phyloP scores from a whole-genome alignment of 2,797 vertebrate species.

The Gobio occitaniae region DNA sequence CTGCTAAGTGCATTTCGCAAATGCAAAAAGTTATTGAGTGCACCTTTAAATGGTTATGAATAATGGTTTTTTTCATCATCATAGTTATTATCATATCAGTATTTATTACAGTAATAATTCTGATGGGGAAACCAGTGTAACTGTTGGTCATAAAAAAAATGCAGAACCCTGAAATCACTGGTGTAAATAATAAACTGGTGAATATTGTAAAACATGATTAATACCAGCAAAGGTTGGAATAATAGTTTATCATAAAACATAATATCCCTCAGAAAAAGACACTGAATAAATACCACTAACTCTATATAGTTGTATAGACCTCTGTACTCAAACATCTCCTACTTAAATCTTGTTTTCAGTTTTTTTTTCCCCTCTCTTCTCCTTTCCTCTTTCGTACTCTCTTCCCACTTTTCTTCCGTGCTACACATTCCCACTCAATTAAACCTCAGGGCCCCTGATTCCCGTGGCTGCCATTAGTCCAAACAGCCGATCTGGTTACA shows the following conservation, averaged over 20 bases:
- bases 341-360: conserved; percentile 6
- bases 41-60: neutral
- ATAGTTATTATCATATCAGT: neutral
- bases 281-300: conserved; percentile 23
- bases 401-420: conserved; percentile 39
- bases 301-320: conserved; percentile 3
- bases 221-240: conserved; percentile 16
- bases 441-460: conserved; percentile 33
- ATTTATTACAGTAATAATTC: conserved; percentile 34
- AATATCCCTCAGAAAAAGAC: conserved; percentile 25
- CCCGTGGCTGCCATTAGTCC: conserved; percentile 17
- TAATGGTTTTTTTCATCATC: conserved; percentile 15
- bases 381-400: conserved; percentile 10
- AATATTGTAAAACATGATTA: conserved; percentile 36
- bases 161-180: neutral
- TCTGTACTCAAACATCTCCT: conserved; percentile 9
- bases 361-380: neutral
- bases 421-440: conserved; percentile 25
- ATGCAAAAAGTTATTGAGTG: neutral
- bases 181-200: conserved; percentile 30
- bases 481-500: conserved; percentile 48
- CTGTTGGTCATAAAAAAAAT: conserved; percentile 19
- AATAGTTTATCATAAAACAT: conserved; percentile 39
- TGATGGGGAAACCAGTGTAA: conserved; percentile 8
- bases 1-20: neutral